phyloP scores from a whole-genome alignment of 2,113 vertebrate genomes.

The Tragelaphus buxtoni region DNA sequence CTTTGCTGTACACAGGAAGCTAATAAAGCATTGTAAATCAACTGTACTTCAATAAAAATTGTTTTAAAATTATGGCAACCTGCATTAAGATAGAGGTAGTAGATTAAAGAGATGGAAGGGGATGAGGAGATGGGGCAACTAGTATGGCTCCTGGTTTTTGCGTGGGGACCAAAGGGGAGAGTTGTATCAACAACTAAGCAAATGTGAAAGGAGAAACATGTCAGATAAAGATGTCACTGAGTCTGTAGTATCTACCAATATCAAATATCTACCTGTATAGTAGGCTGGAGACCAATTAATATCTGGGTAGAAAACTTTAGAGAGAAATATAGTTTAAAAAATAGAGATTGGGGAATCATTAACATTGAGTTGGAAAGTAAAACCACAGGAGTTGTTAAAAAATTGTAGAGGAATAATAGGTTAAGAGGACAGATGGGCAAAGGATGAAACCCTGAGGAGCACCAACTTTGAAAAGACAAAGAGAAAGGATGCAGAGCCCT shows the following conservation, averaged over 20 bases:
- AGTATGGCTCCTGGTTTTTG: neutral
- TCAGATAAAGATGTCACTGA: neutral
- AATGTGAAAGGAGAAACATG: neutral
- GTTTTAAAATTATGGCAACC: neutral
- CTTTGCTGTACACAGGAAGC: neutral
- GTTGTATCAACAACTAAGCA: neutral
- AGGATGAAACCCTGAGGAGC: neutral
- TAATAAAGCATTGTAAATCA: neutral
- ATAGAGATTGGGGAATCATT: neutral
- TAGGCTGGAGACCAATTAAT: neutral
- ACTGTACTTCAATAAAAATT: neutral
- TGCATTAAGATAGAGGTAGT: neutral
- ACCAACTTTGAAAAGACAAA: neutral
- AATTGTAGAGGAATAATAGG: neutral
- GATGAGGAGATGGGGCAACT: neutral
- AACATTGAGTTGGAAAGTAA: neutral
- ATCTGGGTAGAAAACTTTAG: neutral
- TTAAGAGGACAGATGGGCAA: neutral
- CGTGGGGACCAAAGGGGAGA: neutral
- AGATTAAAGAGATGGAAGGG: neutral
- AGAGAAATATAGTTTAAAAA: neutral
- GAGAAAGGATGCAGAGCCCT: neutral
- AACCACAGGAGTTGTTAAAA: neutral
- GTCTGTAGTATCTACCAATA: neutral
- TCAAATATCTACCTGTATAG: neutral